A percentile compares a stretch with the other conserved stretches of the same genome.
phyloP scores from a whole-genome alignment of 2,113 vertebrate genomes.

The Scomber japonicus region DNA sequence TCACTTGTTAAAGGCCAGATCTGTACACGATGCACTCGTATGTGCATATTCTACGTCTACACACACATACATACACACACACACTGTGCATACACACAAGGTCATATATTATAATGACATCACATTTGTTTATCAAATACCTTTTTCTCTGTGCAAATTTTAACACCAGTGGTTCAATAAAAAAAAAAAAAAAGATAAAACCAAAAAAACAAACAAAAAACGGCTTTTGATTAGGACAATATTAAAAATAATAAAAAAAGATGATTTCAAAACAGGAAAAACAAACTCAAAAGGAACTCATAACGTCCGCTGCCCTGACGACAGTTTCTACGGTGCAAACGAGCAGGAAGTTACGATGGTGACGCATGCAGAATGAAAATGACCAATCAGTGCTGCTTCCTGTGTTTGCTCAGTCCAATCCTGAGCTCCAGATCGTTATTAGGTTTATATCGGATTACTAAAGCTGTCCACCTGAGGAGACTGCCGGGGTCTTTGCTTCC shows the following conservation, averaged over 20 bases:
- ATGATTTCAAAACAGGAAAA: constrained; percentile 61
- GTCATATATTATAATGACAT: constrained; percentile 83
- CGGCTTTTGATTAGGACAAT: constrained; percentile 80
- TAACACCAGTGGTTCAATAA: constrained; percentile 95
- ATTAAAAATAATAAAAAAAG: constrained; percentile 56
- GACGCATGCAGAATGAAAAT: constrained; percentile 53
- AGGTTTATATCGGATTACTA: constrained; percentile 32
- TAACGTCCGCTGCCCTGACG: constrained; percentile 71
- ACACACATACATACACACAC: constrained; percentile 41
- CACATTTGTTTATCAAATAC: constrained; percentile 79
- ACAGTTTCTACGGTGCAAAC: constrained; percentile 40
- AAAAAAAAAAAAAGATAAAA: constrained; percentile 87
- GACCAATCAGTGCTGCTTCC: constrained; percentile 35
- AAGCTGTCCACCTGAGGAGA: constrained; percentile 51
- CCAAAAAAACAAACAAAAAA: constrained; percentile 61
- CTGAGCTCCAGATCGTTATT: constrained; percentile 30
- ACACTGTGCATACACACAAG: constrained; percentile 85
- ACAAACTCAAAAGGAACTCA: constrained; percentile 11
- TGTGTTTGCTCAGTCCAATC: constrained; percentile 42
- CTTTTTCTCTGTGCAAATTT: constrained; percentile 91
- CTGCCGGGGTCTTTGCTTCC: constrained; percentile 24
- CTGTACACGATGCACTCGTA: constrained; percentile 50
- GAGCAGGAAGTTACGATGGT: constrained; percentile 54
- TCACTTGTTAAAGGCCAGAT: constrained; percentile 49
- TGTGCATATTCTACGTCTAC: constrained; percentile 56